Base-by-base conservation (phyloP, 1,140 invertebrate genomes). In the Cyclina sinensis region DNA sequence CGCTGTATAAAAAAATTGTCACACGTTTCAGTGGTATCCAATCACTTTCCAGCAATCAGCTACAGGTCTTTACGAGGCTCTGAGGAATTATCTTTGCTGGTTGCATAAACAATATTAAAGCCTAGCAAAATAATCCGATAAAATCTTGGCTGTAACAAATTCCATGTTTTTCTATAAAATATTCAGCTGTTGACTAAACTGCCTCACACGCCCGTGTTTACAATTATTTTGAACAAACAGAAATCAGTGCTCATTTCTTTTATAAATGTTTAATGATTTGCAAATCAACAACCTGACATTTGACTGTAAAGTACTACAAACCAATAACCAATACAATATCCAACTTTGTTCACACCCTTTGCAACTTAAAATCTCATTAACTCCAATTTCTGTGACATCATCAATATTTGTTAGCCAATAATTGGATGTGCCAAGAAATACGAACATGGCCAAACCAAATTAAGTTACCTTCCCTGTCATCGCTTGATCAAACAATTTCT, bases 401-500 rank as follows among this genome's bases (percentile, higher is more conserved):
- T 14, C 57, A 62, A 62, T 62, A 62, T 62, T 62, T 57, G 14
- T 62, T 62, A 9, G 57, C 57, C 57, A 62, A 3, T 24, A 24
- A 62, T 62, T 27, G 57, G 57, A 27, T 3, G 57, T 62, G 57
- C 57, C 57, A 62, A 62, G n/a, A 27, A 62, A 62, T 62, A 62
- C 57, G 27, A 62, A 62, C 5, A 27, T 24, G n/a, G 18, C 57
- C 7, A 57, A 27, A 62, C 18, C n/a, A 27, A 62, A 62, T 62
- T 62, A 24, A 24, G 57, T 24, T 62, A 62, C 57, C 4, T 21
- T 62, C 43, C 43, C 43, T 7, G n/a, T 7, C 43, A 43, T 62
- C 24, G 57, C 57, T 62, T 27, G 24, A 27, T 62, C 57, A 62
- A 62, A 62, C 57, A 62, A 62, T 9, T 62, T 24, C 24, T 27